Evolutionary conservation across 2,113 vertebrate species (phyloP).

Genomic region (Donacobius atricapilla): DNA sequence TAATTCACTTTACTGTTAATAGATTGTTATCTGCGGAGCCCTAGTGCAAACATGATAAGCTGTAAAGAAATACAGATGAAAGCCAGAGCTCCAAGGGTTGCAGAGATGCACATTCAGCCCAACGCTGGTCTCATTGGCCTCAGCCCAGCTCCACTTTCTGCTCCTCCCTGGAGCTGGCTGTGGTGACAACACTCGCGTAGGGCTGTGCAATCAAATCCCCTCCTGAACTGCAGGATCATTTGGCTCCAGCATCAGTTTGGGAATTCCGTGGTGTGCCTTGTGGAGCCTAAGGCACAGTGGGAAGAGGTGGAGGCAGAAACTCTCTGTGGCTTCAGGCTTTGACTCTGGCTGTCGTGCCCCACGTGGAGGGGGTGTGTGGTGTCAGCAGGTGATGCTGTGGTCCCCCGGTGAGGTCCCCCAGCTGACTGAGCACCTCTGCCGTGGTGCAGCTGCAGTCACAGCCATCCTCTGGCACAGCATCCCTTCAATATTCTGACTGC

Average conservation of each 20-base stretch:
- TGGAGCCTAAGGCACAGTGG: background rate
- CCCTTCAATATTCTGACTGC: fast-evolving
- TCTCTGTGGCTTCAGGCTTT: background rate
- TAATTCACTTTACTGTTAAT: constrained; percentile 60
- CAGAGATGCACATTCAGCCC: background rate
- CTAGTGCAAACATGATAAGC: constrained; percentile 33
- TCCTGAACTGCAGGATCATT: background rate
- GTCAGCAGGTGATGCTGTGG: background rate
- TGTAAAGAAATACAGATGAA: constrained; percentile 37
- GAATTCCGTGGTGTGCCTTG: background rate
- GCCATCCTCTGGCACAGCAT: background rate
- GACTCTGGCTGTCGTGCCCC: background rate
- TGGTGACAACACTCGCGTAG: background rate
- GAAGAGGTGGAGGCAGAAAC: background rate
- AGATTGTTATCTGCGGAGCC: constrained; percentile 36
- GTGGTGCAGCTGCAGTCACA: background rate
- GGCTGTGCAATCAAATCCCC: background rate
- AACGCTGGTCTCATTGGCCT: background rate
- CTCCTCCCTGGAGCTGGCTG: background rate
- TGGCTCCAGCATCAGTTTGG: background rate
- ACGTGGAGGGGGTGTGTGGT: background rate
- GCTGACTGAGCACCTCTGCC: background rate
- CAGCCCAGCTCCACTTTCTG: background rate
- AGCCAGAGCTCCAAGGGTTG: background rate
- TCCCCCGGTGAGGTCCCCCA: background rate